Percentiles rank a stretch among this genome's conserved stretches.
Conservation (phyloP, 1,140 invertebrate species). For the Hypsibius dujardini region DNA sequence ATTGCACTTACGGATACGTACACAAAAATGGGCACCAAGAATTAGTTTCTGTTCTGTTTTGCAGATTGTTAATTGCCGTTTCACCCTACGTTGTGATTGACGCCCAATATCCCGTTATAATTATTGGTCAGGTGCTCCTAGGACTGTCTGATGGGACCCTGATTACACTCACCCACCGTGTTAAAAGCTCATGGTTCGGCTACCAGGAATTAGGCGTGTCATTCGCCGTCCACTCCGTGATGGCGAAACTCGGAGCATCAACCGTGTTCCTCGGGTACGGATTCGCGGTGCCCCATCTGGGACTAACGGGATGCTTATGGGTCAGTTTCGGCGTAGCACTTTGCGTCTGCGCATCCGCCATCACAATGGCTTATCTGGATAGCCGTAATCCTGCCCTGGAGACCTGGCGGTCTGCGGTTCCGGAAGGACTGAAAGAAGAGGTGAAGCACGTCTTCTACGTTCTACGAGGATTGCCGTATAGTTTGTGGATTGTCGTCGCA, state of each 20-base stretch:
- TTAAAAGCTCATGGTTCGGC: neutral
- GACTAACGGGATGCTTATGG: neutral
- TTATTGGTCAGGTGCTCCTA: neutral
- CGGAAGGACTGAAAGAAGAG: neutral
- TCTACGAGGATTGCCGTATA: neutral
- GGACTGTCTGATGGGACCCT: neutral
- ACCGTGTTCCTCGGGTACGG: neutral
- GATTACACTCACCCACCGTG: neutral
- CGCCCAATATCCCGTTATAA: neutral
- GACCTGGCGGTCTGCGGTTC: neutral
- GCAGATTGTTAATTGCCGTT: too few species aligned
- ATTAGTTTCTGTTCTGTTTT: too few species aligned
- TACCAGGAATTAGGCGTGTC: slow-evolving; percentile 1
- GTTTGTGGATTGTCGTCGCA: neutral
- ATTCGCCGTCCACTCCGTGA: neutral
- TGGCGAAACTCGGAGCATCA: neutral
- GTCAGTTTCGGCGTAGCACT: neutral
- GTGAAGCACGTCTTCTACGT: neutral
- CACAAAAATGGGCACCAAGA: too few species aligned
- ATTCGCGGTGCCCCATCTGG: neutral
- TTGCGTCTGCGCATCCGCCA: neutral
- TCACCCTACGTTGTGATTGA: too few species aligned
- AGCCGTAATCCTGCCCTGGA: neutral
- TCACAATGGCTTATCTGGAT: neutral
- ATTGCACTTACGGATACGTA: too few species aligned